phyloP scores from a whole-genome alignment of 2,888 invertebrate species.

The Synergus japonicus region DNA sequence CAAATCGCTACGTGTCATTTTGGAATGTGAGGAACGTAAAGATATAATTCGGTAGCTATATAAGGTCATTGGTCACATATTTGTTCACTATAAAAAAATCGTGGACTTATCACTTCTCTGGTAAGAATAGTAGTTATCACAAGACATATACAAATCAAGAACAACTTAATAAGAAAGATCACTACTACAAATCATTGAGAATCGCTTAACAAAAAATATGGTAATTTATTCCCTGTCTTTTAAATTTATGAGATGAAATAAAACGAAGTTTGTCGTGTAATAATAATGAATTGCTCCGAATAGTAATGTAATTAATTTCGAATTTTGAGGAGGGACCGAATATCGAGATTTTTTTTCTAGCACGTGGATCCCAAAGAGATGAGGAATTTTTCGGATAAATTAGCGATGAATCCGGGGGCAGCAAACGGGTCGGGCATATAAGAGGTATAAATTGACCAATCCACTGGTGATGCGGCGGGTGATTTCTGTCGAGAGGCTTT shows the following conservation, averaged over 20 bases:
- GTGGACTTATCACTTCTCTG: background rate
- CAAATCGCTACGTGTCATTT: background rate
- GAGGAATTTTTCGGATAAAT: conserved; percentile 28
- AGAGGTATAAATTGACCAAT: conserved; percentile 51
- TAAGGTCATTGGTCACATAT: background rate
- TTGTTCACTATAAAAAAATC: background rate
- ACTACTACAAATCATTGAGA: conserved; percentile 20
- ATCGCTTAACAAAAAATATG: conserved; percentile 27
- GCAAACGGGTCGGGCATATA: conserved; percentile 25
- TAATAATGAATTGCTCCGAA: conserved; percentile 38
- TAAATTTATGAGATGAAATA: conserved; percentile 29
- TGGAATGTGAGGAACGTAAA: background rate
- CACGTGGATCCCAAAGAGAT: conserved; percentile 36
- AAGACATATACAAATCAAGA: background rate
- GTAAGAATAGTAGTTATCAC: background rate
- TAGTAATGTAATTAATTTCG: conserved; percentile 36
- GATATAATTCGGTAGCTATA: background rate
- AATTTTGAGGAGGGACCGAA: conserved; percentile 15
- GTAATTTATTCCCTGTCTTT: conserved; percentile 2
- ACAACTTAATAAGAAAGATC: background rate
- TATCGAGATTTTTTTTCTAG: conserved; percentile 23
- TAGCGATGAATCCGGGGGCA: conserved; percentile 36
- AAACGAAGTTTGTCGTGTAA: conserved; percentile 29
- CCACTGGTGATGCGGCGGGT: conserved; percentile 45
- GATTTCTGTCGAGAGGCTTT: conserved; percentile 47